Evolutionary conservation across 2,888 invertebrate species (phyloP), one percentile per base, ranked within the genome.

Genomic region (Gryllus longicercus): DNA sequence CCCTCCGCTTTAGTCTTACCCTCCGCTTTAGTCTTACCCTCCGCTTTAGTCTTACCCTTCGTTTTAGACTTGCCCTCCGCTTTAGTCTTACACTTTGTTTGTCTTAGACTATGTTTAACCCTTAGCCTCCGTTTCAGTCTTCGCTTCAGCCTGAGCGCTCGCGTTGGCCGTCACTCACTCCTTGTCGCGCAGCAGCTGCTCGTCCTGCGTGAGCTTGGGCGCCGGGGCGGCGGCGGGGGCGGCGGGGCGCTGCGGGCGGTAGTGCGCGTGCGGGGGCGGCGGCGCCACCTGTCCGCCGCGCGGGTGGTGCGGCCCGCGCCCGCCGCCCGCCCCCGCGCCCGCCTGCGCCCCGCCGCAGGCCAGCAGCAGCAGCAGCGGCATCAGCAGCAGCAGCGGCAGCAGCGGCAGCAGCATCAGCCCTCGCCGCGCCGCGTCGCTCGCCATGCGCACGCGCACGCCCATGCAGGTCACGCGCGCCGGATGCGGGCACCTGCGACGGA

Each of bases 151-250:
- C 1, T 21, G 1, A 21, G 21, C 21, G 21, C 21, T 21, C 21
- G 21, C 21, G 21, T 21, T 21, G 21, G 21, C 21, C 21, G 21
- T 21, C 21, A 81, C 89, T 88, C 87, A 95, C 95, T 91, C 91
- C 75, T 91, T 90, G 85, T 95, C 95, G 83, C 94, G 94, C 79
- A 95, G 88, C 25, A 96, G 87, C 84, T 94, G 89, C 14, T 90
- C 88, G 85, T 95, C 94, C 79, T 91, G 91, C 0, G 92, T 94
- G 76, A 94, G 86, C 81, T 93, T 91, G 11, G 91, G 88, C 21
- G 81, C 80, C 77, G 82, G 81, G 11, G 80, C 84, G 25, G 79
- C 77, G 11, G 23, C 79, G 21, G 76, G 77, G 81, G 81, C 78
- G 80, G 51, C 77, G 50, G 63, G 74, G 77, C 81, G 75, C 80